phyloP scores from a whole-genome alignment of 2,113 vertebrate genomes.

The Corythornis cristatus region DNA sequence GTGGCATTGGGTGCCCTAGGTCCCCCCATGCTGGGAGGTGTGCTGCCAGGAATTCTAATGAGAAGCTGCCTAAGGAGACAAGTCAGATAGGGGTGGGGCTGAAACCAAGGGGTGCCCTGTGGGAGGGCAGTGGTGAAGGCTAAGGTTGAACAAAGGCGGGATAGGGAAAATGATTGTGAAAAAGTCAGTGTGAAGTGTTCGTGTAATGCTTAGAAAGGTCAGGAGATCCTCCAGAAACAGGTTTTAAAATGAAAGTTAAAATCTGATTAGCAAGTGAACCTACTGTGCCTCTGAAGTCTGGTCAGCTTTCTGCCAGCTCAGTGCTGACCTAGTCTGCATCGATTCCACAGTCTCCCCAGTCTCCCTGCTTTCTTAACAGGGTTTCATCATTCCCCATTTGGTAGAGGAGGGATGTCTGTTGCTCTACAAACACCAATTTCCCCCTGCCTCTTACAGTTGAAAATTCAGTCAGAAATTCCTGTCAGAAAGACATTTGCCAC shows the following conservation, averaged over 20 bases:
- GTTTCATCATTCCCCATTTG: rapidly evolving
- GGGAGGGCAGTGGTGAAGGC: not conserved
- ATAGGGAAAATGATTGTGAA: not conserved
- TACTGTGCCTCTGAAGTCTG: not conserved
- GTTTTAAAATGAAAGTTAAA: not conserved
- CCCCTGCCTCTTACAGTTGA: not conserved
- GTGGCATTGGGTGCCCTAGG: not conserved
- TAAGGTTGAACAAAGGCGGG: not conserved
- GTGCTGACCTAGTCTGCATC: not conserved
- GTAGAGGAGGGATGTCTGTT: not conserved
- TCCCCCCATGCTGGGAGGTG: not conserved
- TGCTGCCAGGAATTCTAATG: not conserved
- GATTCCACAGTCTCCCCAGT: not conserved
- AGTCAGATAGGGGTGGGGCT: not conserved
- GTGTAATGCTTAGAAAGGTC: rapidly evolving
- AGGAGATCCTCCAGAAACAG: not conserved
- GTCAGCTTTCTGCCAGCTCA: not conserved
- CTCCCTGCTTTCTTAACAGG: not conserved
- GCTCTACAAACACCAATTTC: not conserved
- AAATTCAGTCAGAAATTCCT: not conserved
- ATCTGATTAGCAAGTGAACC: not conserved
- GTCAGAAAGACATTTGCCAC: not conserved
- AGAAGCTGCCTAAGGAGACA: not conserved
- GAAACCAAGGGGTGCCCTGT: rapidly evolving
- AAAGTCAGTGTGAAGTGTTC: not conserved